Base-by-base conservation (phyloP, 2,113 vertebrate species). In the Monarcha castaneiventris region DNA sequence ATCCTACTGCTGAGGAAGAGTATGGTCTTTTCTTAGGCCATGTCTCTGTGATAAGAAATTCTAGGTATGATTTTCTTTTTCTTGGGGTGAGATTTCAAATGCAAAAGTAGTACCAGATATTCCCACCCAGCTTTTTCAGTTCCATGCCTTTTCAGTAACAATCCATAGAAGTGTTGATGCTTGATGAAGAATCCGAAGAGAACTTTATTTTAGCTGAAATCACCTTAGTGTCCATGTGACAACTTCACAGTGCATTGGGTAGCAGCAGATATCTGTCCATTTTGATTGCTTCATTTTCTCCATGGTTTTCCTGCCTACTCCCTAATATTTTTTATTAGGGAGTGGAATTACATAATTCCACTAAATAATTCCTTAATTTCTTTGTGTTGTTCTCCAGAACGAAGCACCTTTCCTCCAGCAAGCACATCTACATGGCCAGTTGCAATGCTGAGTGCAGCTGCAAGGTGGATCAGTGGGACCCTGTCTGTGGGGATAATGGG, bases 371-470 rank as follows among this genome's bases (percentile, higher is more conserved):
- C 1, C 55, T 75, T 35, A 15, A 5, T 61, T 81, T 46, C 32
- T 37, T 59, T 72, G 23, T 93, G 11, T 59, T 66, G 41, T 74
- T 22, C 32, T 84, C 14, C 51, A 97, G 97, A 41, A 37, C 49
- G 17, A 92, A 91, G 23, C 64, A 69, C 17, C 33, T 97, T 29
- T 98, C 96, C 18, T 73, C 90, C 56, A 41, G 93, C 18, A 90
- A 96, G 30, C 94, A 30, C 27, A 93, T n/a, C 44, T 90, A 98
- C 8, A 35, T 93, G 72, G 97, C 98, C 27, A 93, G 97, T 23
- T 99, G 99, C 91, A 99, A 99, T 85, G 94, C 85, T 35, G 96
- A 97, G 95, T 99, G 98, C 39, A 90, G 97, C 14, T 99, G 98
- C 83, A 97, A 98, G 8, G 15, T 90, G 54, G 97, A 97, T 30